Conservation (phyloP, 1,140 invertebrate species). For the Sinella curviseta region DNA sequence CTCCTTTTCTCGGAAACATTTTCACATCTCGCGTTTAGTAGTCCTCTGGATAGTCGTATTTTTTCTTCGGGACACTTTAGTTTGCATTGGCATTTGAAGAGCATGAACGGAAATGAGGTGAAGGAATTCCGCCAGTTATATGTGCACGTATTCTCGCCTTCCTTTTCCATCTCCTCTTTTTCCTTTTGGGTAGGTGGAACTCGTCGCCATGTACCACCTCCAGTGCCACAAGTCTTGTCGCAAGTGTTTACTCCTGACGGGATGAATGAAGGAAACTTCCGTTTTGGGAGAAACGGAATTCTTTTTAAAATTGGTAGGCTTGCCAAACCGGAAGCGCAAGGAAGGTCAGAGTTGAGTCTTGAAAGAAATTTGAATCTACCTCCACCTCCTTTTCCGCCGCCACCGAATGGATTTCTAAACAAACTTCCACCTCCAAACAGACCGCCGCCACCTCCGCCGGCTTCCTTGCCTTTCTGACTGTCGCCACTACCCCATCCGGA, state of each 20-base stretch:
- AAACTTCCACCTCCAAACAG: not conserved
- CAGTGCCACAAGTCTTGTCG: not conserved
- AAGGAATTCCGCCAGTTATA: slow-evolving; percentile 9
- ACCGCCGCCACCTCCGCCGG: not conserved
- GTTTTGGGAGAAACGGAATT: not conserved
- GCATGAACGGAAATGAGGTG: not conserved
- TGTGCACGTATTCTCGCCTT: not conserved
- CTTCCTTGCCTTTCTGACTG: not conserved
- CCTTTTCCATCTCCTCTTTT: not conserved
- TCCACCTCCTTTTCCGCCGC: not conserved
- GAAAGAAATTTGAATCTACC: not conserved
- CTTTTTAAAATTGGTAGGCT: not conserved
- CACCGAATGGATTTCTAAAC: not conserved
- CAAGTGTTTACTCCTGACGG: not conserved
- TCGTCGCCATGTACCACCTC: not conserved
- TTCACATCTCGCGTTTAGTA: not conserved
- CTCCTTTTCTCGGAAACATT: not conserved
- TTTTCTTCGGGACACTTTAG: not conserved
- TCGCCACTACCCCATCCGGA: not conserved
- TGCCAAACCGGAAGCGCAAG: not conserved
- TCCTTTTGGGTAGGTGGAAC: not conserved
- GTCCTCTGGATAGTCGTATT: not conserved
- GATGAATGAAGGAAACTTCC: not conserved
- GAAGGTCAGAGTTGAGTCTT: not conserved
- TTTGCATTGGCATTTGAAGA: not conserved